Percentiles rank a stretch among this genome's conserved stretches.
Conservation (phyloP, 2,797 vertebrate genomes). For the Morelia viridis region DNA sequence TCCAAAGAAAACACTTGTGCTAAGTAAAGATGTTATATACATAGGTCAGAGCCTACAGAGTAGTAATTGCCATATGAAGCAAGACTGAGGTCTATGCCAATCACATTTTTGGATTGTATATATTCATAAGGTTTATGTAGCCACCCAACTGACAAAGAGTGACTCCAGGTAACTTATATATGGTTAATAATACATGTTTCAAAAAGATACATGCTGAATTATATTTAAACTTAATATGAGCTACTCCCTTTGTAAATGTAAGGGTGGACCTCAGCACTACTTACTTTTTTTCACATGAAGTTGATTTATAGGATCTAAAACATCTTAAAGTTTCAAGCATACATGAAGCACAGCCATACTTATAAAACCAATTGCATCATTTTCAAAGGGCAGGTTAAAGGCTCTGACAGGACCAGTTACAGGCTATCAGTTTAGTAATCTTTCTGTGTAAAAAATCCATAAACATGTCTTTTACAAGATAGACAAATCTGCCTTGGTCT, state of each 20-base stretch:
- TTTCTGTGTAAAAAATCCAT: constrained; percentile 44
- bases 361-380: constrained; percentile 7
- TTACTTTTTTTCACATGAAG: too few species aligned
- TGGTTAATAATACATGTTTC: neutral
- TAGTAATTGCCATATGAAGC: neutral
- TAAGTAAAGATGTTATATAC: too few species aligned
- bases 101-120: too few species aligned
- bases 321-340: constrained; percentile 47
- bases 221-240: neutral
- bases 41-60: neutral
- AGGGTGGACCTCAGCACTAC: neutral
- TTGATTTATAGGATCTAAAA: neutral
- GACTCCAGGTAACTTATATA: too few species aligned
- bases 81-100: neutral
- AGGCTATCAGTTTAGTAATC: constrained; percentile 55
- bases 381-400: constrained; percentile 24
- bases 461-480: constrained; percentile 58
- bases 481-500: constrained; percentile 56
- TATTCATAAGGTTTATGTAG: too few species aligned
- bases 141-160: too few species aligned
- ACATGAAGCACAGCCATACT: constrained; percentile 9
- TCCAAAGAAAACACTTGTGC: neutral
- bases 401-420: constrained; percentile 58
- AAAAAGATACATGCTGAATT: neutral
- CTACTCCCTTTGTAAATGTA: neutral